Evolutionary conservation across 2,888 invertebrate species (phyloP).

Genomic region (Metopia argyrocephala): DNA sequence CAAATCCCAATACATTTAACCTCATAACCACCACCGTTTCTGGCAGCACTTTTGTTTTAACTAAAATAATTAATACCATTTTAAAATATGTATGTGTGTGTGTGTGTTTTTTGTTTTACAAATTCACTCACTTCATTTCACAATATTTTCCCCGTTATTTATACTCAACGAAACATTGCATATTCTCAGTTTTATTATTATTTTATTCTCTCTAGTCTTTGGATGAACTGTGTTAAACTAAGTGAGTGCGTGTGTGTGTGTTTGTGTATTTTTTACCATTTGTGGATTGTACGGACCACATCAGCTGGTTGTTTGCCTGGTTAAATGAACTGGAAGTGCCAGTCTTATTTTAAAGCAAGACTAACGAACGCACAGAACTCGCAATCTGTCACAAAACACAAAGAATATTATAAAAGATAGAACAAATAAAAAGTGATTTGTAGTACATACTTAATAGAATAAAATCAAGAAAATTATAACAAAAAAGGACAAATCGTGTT

Average conservation of each 20-base stretch:
- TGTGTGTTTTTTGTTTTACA: not conserved
- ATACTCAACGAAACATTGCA: constrained; percentile 10
- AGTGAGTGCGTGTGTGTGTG: constrained; percentile 4
- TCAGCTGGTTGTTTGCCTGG: constrained; percentile 64
- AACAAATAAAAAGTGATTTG: constrained; percentile 17
- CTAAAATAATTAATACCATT: not conserved
- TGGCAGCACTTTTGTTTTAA: constrained; percentile 27
- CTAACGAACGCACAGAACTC: constrained; percentile 38
- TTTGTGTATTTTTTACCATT: constrained; percentile 35
- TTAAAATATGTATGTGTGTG: not conserved
- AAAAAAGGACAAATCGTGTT: constrained; percentile 19
- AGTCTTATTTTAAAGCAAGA: constrained; percentile 59
- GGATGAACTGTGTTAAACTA: constrained; percentile 1
- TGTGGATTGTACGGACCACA: constrained; percentile 53
- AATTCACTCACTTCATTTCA: constrained; percentile 42
- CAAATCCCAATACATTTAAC: not conserved
- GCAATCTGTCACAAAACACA: constrained; percentile 31
- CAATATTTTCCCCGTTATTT: constrained; percentile 21
- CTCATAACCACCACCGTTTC: constrained; percentile 1
- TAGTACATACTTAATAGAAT: not conserved
- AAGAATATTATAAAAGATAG: not conserved
- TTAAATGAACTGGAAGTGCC: constrained; percentile 56
- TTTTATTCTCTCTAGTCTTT: constrained; percentile 22
- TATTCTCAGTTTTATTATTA: constrained; percentile 16
- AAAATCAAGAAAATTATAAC: not conserved